A percentile compares a stretch with the other conserved stretches of the same genome.
phyloP scores from a whole-genome alignment of 2,797 vertebrate species.

The Gymnoscopelus microlampas region DNA sequence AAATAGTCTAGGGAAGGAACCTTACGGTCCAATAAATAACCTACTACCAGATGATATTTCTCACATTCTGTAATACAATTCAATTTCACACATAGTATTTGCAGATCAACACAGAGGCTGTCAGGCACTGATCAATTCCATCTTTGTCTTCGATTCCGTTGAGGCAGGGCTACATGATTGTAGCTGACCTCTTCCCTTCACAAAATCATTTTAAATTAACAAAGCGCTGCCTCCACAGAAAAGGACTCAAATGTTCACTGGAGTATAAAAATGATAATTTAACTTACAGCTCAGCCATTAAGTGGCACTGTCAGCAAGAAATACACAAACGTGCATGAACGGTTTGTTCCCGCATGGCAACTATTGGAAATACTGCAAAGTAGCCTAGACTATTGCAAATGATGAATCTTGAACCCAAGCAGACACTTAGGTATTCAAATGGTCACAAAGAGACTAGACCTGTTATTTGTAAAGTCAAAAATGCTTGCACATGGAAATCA shows the following conservation, averaged over 20 bases:
- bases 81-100: neutral
- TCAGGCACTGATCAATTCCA: neutral
- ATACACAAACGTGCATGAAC: constrained; percentile 5
- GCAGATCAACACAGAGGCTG: neutral
- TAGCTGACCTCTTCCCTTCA: too few relatives aligned
- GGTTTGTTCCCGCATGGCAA: constrained; percentile 1
- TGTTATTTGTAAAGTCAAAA: neutral
- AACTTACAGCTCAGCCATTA: constrained; percentile 20
- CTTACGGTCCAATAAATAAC: too few relatives aligned
- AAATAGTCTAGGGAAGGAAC: neutral
- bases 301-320: constrained; percentile 21
- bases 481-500: neutral
- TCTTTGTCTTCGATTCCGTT: neutral
- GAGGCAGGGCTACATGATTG: too few relatives aligned
- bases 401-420: constrained; percentile 11
- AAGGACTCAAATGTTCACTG: constrained; percentile 16
- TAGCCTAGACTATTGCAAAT: neutral
- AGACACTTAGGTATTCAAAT: neutral
- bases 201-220: constrained; percentile 17
- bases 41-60: too few relatives aligned
- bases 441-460: neutral
- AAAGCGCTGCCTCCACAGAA: constrained; percentile 18
- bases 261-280: constrained; percentile 17
- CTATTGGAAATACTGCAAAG: constrained; percentile 16
- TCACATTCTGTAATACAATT: neutral